phyloP scores from a whole-genome alignment of 2,888 invertebrate species.

The Melikaiella ostensackeni region DNA sequence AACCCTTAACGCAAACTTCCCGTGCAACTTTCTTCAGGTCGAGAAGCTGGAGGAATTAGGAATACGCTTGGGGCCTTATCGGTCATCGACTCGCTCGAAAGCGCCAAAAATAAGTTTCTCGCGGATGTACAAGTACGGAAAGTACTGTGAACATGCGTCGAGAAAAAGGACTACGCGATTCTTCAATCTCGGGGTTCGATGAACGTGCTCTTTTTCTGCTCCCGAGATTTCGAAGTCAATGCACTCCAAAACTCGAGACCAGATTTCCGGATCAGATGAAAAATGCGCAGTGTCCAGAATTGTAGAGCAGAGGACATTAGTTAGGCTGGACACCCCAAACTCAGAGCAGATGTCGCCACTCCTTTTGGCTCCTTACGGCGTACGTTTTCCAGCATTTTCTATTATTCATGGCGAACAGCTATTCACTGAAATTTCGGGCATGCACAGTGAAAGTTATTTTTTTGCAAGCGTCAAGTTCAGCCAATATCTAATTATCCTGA shows the following conservation, averaged over 20 bases:
- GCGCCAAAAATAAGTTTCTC: constrained; percentile 46
- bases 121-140: constrained; percentile 10
- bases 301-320: not conserved
- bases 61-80: constrained; percentile 46
- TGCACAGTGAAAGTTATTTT: too few relatives aligned
- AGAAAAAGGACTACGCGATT: constrained; percentile 36
- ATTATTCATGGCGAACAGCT: too few relatives aligned
- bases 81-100: constrained; percentile 46
- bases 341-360: too few relatives aligned
- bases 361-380: too few relatives aligned
- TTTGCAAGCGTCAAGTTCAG: too few relatives aligned
- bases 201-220: constrained; percentile 25
- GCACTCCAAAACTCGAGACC: constrained; percentile 31
- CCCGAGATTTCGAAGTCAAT: constrained; percentile 32
- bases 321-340: too few relatives aligned
- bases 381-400: too few relatives aligned
- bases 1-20: constrained; percentile 57
- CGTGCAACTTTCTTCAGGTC: constrained; percentile 43
- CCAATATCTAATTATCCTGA: too few relatives aligned
- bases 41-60: constrained; percentile 37
- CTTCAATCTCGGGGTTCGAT: constrained; percentile 37
- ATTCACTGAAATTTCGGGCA: too few relatives aligned
- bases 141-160: constrained; percentile 8
- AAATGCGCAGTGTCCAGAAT: not conserved
- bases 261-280: constrained; percentile 34